Percentiles rank a stretch among this genome's conserved stretches.
phyloP scores from a whole-genome alignment of 2,888 invertebrate genomes.

The Caenorhabditis sp. region DNA sequence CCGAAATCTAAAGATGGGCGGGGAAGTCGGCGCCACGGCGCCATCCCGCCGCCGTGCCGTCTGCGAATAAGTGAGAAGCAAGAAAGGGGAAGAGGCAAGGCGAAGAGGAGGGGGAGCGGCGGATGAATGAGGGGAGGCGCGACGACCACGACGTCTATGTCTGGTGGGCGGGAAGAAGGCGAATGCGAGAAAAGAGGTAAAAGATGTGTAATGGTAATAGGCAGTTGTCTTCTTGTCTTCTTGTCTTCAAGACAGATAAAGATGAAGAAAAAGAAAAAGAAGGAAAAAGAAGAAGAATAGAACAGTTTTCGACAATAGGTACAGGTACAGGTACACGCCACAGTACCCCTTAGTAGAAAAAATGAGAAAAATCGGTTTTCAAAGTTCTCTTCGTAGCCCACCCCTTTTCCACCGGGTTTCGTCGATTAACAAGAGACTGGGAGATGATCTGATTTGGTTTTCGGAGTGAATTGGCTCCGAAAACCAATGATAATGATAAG shows the following conservation, averaged over 20 bases:
- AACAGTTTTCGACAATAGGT: slow-evolving; percentile 33
- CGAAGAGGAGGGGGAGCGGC: slow-evolving; percentile 17
- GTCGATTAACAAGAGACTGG: slow-evolving; percentile 14
- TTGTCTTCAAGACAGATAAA: neutral
- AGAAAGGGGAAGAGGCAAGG: slow-evolving; percentile 12
- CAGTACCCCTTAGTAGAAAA: neutral
- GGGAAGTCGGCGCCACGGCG: slow-evolving; percentile 21
- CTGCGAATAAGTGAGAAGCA: slow-evolving; percentile 26
- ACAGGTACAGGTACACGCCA: too few relatives aligned
- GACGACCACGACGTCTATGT: slow-evolving; percentile 49
- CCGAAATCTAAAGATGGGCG: neutral
- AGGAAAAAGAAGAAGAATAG: neutral
- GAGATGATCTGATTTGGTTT: slow-evolving; percentile 33
- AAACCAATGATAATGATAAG: slow-evolving; percentile 24
- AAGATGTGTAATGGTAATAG: too few relatives aligned
- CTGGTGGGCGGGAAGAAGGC: slow-evolving; percentile 40
- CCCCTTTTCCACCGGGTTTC: slow-evolving; percentile 25
- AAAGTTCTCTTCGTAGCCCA: too few relatives aligned
- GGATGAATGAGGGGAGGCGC: slow-evolving; percentile 45
- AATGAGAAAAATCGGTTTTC: too few relatives aligned
- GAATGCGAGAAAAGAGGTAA: slow-evolving; percentile 10
- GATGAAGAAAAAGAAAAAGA: neutral
- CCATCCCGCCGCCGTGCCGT: slow-evolving; percentile 22
- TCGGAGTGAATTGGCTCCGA: too few relatives aligned
- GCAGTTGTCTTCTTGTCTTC: slow-evolving; percentile 10